phyloP scores from a whole-genome alignment of 2,888 invertebrate genomes.

The Serripes groenlandicus region DNA sequence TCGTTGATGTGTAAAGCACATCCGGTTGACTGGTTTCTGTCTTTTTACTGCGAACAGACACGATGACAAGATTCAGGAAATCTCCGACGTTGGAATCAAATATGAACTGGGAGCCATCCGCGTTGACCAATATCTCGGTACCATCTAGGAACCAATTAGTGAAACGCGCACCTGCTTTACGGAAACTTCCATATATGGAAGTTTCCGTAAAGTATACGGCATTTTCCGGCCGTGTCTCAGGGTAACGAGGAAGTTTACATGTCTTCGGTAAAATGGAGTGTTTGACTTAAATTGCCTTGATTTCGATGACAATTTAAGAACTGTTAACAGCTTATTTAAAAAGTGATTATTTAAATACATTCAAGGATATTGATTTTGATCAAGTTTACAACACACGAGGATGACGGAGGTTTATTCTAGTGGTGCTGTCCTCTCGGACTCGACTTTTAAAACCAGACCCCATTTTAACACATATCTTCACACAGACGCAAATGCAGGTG shows the following conservation, averaged over 20 bases:
- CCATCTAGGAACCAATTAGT: conserved; percentile 11
- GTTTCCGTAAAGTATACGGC: conserved; percentile 73
- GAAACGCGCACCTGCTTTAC: conserved; percentile 65
- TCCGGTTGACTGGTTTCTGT: conserved; percentile 38
- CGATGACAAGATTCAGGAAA: neutral
- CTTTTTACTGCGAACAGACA: neutral
- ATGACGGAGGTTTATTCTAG: conserved; percentile 76
- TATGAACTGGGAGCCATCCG: no score
- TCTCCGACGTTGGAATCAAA: neutral
- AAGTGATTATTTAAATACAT: neutral
- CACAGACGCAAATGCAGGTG: conserved; percentile 81
- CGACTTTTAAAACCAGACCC: conserved; percentile 79
- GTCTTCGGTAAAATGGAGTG: conserved; percentile 70
- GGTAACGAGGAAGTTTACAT: conserved; percentile 79
- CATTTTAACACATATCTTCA: conserved; percentile 76
- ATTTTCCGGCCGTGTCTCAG: conserved; percentile 73
- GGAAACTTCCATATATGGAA: conserved; percentile 74
- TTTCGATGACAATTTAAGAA: neutral
- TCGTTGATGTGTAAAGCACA: conserved; percentile 66
- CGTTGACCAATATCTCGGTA: no score
- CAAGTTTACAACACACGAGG: neutral
- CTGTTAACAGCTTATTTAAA: neutral
- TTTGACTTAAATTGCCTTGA: neutral
- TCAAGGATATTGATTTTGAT: neutral
- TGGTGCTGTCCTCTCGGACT: conserved; percentile 78